These are phyloP conservation scores for Entelurus aequoreus DNA, from an alignment of 2,113 vertebrate genomes.

Conservation along the genomic window DNA sequence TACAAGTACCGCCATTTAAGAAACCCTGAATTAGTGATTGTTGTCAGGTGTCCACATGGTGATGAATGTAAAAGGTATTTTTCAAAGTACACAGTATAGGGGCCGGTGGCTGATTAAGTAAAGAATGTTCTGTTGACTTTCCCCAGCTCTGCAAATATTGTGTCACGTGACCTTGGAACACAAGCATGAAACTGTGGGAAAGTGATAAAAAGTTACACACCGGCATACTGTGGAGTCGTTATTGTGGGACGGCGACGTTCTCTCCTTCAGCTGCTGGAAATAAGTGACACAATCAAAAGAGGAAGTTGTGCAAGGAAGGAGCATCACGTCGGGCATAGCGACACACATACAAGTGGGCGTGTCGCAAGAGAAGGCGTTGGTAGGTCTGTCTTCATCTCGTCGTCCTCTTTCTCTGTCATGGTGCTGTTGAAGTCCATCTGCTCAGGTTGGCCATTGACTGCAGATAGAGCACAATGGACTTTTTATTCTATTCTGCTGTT, in stretches of 20 bases:
- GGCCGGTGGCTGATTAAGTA: background rate
- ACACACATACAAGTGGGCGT: constrained; percentile 43
- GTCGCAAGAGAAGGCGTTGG: constrained; percentile 25
- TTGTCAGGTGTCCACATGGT: no score
- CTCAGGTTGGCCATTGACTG: constrained; percentile 73
- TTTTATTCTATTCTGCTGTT: background rate
- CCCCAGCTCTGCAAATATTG: constrained; percentile 60
- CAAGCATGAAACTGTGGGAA: background rate
- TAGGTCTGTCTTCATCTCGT: constrained; percentile 38
- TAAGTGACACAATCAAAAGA: constrained; percentile 5
- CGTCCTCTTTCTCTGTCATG: constrained; percentile 73
- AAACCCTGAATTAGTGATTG: no score
- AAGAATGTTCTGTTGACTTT: constrained; percentile 62
- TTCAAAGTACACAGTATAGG: no score
- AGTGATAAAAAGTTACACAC: constrained; percentile 31
- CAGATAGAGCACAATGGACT: background rate
- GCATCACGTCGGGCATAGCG: background rate
- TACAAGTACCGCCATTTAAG: no score
- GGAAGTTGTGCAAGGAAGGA: background rate
- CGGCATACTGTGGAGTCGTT: constrained; percentile 47
- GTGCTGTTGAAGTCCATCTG: constrained; percentile 79
- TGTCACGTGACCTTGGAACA: constrained; percentile 42
- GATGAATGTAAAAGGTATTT: no score
- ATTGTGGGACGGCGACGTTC: constrained; percentile 29
- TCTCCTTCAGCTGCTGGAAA: constrained; percentile 56